Evolutionary conservation across 2,797 vertebrate species (phyloP), one percentile per base, ranked within the genome.

Genomic region (Salmo trutta): DNA sequence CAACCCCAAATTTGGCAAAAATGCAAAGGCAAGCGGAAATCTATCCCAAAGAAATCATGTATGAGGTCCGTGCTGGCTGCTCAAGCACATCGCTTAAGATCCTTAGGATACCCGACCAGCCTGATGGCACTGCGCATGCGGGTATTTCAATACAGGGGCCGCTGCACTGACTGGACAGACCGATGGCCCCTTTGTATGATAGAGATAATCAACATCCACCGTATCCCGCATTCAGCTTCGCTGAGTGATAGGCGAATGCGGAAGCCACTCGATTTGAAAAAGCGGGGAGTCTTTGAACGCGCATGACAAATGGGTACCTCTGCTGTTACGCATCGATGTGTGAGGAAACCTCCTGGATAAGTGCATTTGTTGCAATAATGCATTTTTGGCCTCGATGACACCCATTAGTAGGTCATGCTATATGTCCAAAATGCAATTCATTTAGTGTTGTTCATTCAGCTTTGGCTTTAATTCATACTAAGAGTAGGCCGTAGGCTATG

Each of bases 121-220:
- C 85, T 16, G 80, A 24, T 1, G 64, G 56, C 51, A 73, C 1
- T 90, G 91, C 93, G 93, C 93, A 92, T 93, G 93, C 91, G 92
- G 0, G n/a, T 14, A 71, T 10, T 15, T n/a, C 52, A 12, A 52
- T 53, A 65, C 1, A 53, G 53, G 29, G 2, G n/a, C n/a, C 53
- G 31, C 66, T 73, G 65, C 66, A 64, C 72, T 56, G 29, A 29
- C 27, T 29, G 56, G 27, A 31, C 51, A 73, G 52, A 73, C 52
- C 27, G 24, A 21, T 52, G 29, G 21, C 24, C 16, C 24, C 71
- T 54, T 53, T 16, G 71, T 66, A 27, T 72, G 3, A 19, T 7
- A 29, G 27, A 72, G 71, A 54, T 54, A 5, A 53, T 54, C 71
- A 72, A 52, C 51, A 2, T 53, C 71, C 47, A 16, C 12, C 21